Conservation (phyloP, 2,113 vertebrate genomes). For the Planiliza haematocheilus region DNA sequence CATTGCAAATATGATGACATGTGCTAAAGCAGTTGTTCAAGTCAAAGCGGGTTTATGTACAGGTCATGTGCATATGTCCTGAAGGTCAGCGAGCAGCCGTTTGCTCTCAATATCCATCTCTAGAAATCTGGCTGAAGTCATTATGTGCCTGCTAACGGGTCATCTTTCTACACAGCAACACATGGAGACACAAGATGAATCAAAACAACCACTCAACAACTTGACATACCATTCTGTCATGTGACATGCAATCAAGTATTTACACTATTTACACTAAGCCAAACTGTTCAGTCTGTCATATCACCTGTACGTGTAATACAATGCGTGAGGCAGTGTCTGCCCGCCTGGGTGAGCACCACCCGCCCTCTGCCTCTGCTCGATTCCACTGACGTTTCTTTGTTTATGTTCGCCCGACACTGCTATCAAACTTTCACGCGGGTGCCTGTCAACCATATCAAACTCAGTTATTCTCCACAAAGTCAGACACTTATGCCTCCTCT, state of each 20-base stretch:
- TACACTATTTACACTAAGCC: no score
- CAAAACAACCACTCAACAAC: neutral
- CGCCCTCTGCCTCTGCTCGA: constrained; percentile 15
- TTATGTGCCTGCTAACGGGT: constrained; percentile 11
- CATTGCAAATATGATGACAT: constrained; percentile 21
- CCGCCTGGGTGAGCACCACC: constrained; percentile 18
- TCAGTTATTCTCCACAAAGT: constrained; percentile 65
- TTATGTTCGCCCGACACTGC: constrained; percentile 37
- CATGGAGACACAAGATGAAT: neutral
- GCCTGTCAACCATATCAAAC: constrained; percentile 72
- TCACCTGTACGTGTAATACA: constrained; percentile 50
- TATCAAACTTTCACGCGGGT: constrained; percentile 50
- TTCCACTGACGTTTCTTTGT: constrained; percentile 58
- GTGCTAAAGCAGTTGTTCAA: constrained; percentile 3
- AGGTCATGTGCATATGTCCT: constrained; percentile 9
- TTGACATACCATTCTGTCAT: no score
- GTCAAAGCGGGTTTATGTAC: constrained; percentile 2
- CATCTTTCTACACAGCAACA: constrained; percentile 10
- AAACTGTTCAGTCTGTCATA: constrained; percentile 5
- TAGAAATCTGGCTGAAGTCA: constrained; percentile 1
- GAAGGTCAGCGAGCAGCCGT: constrained; percentile 13
- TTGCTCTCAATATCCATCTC: neutral
- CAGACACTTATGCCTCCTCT: constrained; percentile 62
- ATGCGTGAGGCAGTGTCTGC: constrained; percentile 4
- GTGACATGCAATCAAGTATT: constrained; percentile 43